Evolutionary conservation across 1,140 invertebrate genomes (phyloP), one percentile per base, ranked within the genome.

Genomic region (Diachasmimorpha longicaudata): DNA sequence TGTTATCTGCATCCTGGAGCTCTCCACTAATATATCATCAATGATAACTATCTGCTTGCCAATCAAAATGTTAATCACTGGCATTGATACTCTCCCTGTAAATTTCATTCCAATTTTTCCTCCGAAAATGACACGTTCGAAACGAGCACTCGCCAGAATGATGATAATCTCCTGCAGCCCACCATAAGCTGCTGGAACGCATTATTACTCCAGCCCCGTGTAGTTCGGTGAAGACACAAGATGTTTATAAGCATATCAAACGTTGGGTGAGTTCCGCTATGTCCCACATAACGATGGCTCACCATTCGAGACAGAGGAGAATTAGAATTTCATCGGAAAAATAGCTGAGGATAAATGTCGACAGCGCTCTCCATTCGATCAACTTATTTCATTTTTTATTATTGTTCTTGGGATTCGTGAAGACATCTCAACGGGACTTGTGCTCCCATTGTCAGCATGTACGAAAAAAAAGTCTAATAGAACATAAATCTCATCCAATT

Each of bases 231-330:
- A 19, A 63, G 23, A 63, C 19, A 63, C 58, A 63, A 25, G 58
- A 63, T 63, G 23, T 23, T 63, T 63, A 23, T 63, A 63, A 39
- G 68, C 16, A 36, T 66, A 75, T 75, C 37, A 68, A 39, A 75
- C 16, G 19, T 21, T 23, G 66, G 82, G 81, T 79, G 83, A 83
- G 83, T 86, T 84, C 84, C 85, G 85, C 84, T 86, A 86, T 85
- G 85, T 86, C 84, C 85, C 78, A 86, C 83, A 85, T 85, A 81
- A 79, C 70, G 68, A 78, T 39, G 75, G 76, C 63, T 79, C 58
- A 80, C 77, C 76, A 82, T 83, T 84, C 81, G 80, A 79, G 72
- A 31, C 31, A 31, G 76, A 80, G 78, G 72, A 63, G 48, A 58
- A 58, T 44, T 21, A 46, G 44, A 76, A 75, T 70, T 70, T 63